These are phyloP conservation scores for Temnothorax longispinosus DNA, from an alignment of 1,140 invertebrate genomes.

Conservation along the genomic window DNA sequence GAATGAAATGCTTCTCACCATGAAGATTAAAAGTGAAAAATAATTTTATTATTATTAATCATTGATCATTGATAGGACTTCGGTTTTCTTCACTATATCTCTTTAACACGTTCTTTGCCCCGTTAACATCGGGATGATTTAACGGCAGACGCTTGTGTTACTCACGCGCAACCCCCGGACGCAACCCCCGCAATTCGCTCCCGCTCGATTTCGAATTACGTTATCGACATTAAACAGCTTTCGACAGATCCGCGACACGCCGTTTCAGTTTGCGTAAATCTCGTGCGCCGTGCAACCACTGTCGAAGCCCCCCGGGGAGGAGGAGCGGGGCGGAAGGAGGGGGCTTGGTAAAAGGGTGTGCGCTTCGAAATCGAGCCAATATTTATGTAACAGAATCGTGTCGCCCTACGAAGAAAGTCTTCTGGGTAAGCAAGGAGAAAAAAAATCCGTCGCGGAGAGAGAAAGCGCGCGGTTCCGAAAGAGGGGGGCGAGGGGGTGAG, in stretches of 20 bases:
- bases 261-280: constrained; percentile 41
- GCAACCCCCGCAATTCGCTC: constrained; percentile 3
- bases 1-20: neutral
- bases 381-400: constrained; percentile 76
- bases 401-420: constrained; percentile 60
- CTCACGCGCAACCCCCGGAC: constrained; percentile 29
- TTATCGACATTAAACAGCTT: constrained; percentile 70
- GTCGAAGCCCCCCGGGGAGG: constrained; percentile 11
- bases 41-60: neutral
- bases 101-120: neutral
- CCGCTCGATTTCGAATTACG: constrained; percentile 65
- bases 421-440: constrained; percentile 65
- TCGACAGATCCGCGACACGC: constrained; percentile 63
- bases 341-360: constrained; percentile 68
- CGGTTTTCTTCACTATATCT: neutral
- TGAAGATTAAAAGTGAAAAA: neutral
- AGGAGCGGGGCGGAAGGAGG: neutral
- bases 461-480: constrained; percentile 13
- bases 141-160: constrained; percentile 24
- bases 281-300: constrained; percentile 24
- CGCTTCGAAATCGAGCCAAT: constrained; percentile 75
- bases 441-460: constrained; percentile 29
- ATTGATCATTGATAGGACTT: neutral
- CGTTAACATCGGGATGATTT: constrained; percentile 28
- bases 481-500: neutral